Percentiles rank a stretch among this genome's conserved stretches.
phyloP scores from a whole-genome alignment of 2,888 invertebrate genomes.

The Tenthredo scrophulariae region DNA sequence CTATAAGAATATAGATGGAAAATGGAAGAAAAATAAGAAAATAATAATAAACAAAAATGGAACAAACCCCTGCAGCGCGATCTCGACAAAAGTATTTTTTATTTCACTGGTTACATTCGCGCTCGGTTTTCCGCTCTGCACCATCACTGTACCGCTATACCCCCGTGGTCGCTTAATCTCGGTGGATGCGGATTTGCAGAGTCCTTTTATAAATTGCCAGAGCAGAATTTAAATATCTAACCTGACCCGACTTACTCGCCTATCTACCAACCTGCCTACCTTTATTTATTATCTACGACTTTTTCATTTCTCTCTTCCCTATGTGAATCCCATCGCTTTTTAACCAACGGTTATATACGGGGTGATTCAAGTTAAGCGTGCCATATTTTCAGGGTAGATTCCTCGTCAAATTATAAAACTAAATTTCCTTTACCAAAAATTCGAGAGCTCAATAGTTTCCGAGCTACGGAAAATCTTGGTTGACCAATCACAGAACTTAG shows the following conservation, averaged over 20 bases:
- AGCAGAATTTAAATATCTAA: slow-evolving; percentile 51
- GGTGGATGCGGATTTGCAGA: slow-evolving; percentile 46
- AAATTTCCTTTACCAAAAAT: too few species aligned
- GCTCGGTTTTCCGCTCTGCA: not conserved
- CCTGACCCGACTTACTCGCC: slow-evolving; percentile 35
- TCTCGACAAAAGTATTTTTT: slow-evolving; percentile 18
- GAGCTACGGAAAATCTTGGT: too few species aligned
- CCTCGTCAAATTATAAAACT: too few species aligned
- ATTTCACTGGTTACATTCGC: slow-evolving; percentile 15
- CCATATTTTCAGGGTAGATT: too few species aligned
- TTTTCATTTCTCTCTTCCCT: not conserved
- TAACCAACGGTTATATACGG: not conserved
- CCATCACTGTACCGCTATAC: not conserved
- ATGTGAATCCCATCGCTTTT: not conserved
- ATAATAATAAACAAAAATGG: slow-evolving; percentile 9
- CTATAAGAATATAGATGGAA: not conserved
- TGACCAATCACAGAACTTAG: too few species aligned
- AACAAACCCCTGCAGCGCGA: slow-evolving; percentile 8
- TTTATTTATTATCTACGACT: slow-evolving; percentile 24
- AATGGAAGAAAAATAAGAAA: not conserved
- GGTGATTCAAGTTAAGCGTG: too few species aligned
- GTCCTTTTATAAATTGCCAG: slow-evolving; percentile 50
- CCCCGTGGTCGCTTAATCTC: slow-evolving; percentile 45
- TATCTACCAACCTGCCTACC: slow-evolving; percentile 18
- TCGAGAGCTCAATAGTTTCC: too few species aligned